Evolutionary conservation across 2,888 invertebrate species (phyloP).

Genomic region (Phytoseiulus persimilis): DNA sequence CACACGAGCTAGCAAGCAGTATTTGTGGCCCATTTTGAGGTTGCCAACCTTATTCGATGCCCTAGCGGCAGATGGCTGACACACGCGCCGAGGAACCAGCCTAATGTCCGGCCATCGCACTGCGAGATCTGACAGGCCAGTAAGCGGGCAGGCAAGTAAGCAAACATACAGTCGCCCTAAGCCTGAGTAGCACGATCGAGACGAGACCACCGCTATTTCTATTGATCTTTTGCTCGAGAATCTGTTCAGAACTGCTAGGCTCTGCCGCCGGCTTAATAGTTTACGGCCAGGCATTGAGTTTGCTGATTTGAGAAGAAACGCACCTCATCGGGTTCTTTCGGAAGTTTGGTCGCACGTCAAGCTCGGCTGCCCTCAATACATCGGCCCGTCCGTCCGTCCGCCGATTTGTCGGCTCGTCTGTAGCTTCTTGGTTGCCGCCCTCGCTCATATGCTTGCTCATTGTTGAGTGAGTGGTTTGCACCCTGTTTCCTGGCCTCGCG

Average conservation of each 20-base stretch:
- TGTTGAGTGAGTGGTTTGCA: too few species aligned
- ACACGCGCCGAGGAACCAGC: background rate
- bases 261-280: too few species aligned
- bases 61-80: background rate
- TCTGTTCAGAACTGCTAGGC: background rate
- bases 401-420: background rate
- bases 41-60: background rate
- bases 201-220: background rate
- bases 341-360: background rate
- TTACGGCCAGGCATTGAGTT: too few species aligned
- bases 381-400: background rate
- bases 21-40: background rate
- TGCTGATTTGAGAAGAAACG: background rate
- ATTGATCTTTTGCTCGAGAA: background rate
- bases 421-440: too few species aligned
- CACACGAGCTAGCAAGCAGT: background rate
- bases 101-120: background rate
- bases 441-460: too few species aligned
- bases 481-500: too few species aligned
- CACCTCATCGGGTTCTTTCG: background rate
- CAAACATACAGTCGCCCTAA: background rate
- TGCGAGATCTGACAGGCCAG: background rate
- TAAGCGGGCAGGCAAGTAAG: background rate
- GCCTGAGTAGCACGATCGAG: background rate
- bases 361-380: background rate